phyloP scores from a whole-genome alignment of 1,140 invertebrate species.

The Drosophila ananassae region DNA sequence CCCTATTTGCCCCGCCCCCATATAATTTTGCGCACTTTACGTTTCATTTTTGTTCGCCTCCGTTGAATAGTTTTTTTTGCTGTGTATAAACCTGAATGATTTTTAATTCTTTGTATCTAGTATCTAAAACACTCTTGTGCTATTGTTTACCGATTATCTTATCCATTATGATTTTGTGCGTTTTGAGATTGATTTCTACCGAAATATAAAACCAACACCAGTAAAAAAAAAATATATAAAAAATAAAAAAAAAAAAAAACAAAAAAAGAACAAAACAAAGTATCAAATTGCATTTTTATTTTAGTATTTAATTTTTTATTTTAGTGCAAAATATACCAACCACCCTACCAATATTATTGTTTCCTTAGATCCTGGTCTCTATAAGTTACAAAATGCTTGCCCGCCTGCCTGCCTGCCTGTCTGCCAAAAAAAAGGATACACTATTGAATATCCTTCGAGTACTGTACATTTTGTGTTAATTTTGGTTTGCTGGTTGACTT shows the following conservation, averaged over 20 bases:
- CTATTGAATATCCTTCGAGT: neutral
- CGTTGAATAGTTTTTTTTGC: conserved; percentile 29
- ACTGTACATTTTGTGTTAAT: neutral
- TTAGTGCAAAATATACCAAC: neutral
- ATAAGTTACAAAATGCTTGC: conserved; percentile 21
- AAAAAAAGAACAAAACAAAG: conserved; percentile 52
- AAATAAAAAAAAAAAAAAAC: conserved; percentile 40
- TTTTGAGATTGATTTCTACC: conserved; percentile 76
- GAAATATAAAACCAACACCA: conserved; percentile 54
- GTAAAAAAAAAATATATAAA: conserved; percentile 70
- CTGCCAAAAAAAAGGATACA: neutral
- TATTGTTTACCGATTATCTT: conserved; percentile 57
- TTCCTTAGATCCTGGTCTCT: conserved; percentile 28
- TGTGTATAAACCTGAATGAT: conserved; percentile 44
- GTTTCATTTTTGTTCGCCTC: conserved; percentile 36
- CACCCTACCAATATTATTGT: neutral
- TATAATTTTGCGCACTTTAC: conserved; percentile 42
- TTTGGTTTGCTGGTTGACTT: conserved; percentile 35
- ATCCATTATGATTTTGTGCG: conserved; percentile 73
- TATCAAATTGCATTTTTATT: conserved; percentile 59
- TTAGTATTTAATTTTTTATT: conserved; percentile 2
- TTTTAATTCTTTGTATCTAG: conserved; percentile 55
- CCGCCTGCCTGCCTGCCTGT: conserved; percentile 25
- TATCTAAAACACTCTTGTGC: conserved; percentile 63
- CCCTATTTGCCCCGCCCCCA: conserved; percentile 7